Conservation (phyloP, 1,140 invertebrate species). For the Cepaea nemoralis region DNA sequence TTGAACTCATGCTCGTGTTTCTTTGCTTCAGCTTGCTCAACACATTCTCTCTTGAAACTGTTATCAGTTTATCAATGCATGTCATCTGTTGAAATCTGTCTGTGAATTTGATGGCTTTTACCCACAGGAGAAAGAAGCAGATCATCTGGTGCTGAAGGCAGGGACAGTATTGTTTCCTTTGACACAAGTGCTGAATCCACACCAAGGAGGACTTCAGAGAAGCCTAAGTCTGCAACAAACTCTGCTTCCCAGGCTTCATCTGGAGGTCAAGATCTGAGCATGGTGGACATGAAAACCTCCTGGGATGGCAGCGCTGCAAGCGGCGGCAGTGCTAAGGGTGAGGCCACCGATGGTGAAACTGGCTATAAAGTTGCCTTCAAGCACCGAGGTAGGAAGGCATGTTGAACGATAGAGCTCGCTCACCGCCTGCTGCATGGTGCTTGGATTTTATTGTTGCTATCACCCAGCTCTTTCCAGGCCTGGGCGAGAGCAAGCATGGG, state of each 20-base stretch:
- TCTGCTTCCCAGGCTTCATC: not conserved
- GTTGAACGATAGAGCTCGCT: not conserved
- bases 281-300: slow-evolving; percentile 41
- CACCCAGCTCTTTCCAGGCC: not conserved
- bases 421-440: slow-evolving; percentile 34
- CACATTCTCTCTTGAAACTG: too few relatives aligned
- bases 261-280: slow-evolving; percentile 16
- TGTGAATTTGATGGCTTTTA: not conserved
- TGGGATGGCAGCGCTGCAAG: slow-evolving; percentile 32
- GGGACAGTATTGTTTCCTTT: slow-evolving; percentile 1
- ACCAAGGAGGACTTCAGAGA: not conserved
- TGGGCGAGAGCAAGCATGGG: not conserved
- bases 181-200: slow-evolving; percentile 38
- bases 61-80: too few relatives aligned
- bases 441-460: slow-evolving; percentile 16
- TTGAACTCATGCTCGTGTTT: too few relatives aligned
- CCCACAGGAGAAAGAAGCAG: not conserved
- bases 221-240: slow-evolving; percentile 3
- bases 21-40: too few relatives aligned
- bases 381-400: slow-evolving; percentile 26
- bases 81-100: too few relatives aligned
- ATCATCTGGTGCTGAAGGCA: not conserved
- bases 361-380: slow-evolving; percentile 35
- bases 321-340: slow-evolving; percentile 33
- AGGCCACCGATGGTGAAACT: slow-evolving; percentile 31